A percentile compares a stretch with the other conserved stretches of the same genome.
These are phyloP conservation scores for Kryptolebias ocellatus DNA, from an alignment of 2,797 vertebrate genomes.

Conservation along the genomic window DNA sequence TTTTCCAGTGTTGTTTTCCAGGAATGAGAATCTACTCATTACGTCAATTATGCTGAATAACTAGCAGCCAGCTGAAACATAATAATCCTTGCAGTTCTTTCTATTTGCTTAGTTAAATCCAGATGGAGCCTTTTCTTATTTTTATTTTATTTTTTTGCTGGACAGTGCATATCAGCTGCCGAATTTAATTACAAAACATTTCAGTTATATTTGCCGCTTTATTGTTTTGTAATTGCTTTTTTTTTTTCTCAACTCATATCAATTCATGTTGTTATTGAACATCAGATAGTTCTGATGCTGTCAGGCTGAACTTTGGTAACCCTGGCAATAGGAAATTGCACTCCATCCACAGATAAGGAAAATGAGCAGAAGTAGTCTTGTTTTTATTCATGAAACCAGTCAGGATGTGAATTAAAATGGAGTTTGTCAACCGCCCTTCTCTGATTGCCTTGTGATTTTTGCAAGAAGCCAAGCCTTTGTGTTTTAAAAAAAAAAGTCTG, in stretches of 20 bases:
- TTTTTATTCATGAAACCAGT: constrained; percentile 34
- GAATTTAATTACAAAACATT: constrained; percentile 6
- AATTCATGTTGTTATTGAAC: not conserved
- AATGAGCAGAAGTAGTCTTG: not conserved
- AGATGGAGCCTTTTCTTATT: not conserved
- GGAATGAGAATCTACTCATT: too few relatives aligned
- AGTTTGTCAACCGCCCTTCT: constrained; percentile 23
- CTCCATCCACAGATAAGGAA: constrained; percentile 13
- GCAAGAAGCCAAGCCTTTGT: constrained; percentile 21
- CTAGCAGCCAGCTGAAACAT: too few relatives aligned
- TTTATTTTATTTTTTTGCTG: not conserved
- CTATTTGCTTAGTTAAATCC: too few relatives aligned
- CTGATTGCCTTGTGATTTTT: constrained; percentile 24
- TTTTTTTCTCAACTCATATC: not conserved
- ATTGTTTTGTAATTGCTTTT: not conserved
- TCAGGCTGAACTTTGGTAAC: constrained; percentile 20
- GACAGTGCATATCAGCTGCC: not conserved
- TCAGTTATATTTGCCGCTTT: not conserved
- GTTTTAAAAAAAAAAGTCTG: not conserved
- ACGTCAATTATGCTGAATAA: too few relatives aligned
- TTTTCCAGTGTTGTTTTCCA: too few relatives aligned
- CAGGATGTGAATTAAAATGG: constrained; percentile 17
- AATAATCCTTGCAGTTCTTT: too few relatives aligned
- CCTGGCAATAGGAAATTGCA: constrained; percentile 30
- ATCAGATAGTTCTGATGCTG: constrained; percentile 9